Percentiles rank a stretch among this genome's conserved stretches.
Conservation (phyloP, 2,888 invertebrate species). For the Phymatocera aterrima region DNA sequence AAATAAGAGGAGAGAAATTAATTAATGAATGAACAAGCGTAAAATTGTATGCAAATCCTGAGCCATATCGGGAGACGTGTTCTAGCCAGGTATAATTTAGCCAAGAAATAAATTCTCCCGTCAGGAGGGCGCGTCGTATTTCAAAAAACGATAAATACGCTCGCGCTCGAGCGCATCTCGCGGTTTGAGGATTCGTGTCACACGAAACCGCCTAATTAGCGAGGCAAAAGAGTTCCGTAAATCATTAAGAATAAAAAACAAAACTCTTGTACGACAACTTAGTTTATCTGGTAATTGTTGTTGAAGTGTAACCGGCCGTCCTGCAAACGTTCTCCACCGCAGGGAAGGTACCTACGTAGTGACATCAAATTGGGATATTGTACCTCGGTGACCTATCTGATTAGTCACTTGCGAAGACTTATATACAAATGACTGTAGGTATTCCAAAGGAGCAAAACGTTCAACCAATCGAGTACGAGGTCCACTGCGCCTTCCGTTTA, state of each 20-base stretch:
- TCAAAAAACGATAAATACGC: conserved; percentile 37
- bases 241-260: conserved; percentile 4
- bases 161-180: conserved; percentile 20
- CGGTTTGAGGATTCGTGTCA: conserved; percentile 32
- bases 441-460: conserved; percentile 25
- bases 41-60: background rate
- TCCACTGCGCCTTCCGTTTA: background rate
- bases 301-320: no score
- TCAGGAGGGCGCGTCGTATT: background rate
- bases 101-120: conserved; percentile 16
- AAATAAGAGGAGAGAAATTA: no score
- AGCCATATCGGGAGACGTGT: background rate
- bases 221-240: conserved; percentile 36
- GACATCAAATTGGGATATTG: conserved; percentile 21
- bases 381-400: conserved; percentile 1
- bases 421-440: conserved; percentile 35
- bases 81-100: background rate
- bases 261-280: background rate
- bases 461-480: conserved; percentile 34
- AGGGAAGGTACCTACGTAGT: background rate
- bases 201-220: conserved; percentile 38
- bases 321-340: conserved; percentile 12
- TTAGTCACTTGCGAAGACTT: conserved; percentile 23
- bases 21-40: no score
- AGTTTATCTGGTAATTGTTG: no score